Evolutionary conservation across 2,888 invertebrate genomes (phyloP), one percentile per base, ranked within the genome.

Genomic region (Oligia latruncula): DNA sequence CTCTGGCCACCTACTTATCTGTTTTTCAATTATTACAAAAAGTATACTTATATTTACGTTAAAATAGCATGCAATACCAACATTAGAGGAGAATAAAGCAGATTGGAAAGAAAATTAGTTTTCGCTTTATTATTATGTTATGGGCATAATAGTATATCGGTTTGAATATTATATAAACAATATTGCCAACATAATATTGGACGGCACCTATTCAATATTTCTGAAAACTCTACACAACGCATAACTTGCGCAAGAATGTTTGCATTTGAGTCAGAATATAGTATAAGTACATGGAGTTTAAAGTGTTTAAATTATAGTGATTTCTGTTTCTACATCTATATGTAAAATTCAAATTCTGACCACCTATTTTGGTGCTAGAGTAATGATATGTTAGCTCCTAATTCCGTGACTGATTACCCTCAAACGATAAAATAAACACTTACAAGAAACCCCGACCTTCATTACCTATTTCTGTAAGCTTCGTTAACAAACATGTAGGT

Each of bases 321-420:
- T 40, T 4, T 20, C 29, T 20, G 11, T 29, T 67, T 49, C 49
- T 49, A 49, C 17, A 0, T 40, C 40, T 40, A 40, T 40, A 40
- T 40, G 0, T 40, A 40, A 40, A 40, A 40, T 40, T 40, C 40
- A 40, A 40, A 40, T 4, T 40, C 40, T 6, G 70, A 77, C 2
- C 15, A 15, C 76, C 64, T 66, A 70, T 4, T 67, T 67, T 83
- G 62, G 35, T 74, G 65, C 20, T n/a, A 6, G n/a, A 60, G 29
- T 84, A 84, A 88, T 86, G 55, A 78, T 77, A 88, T 78, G 71
- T 81, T 89, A 83, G 77, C 80, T 82, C n/a, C 81, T 67, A 80
- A 85, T 85, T 87, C 75, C 72, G 71, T 88, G 83, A 89, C 81
- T 86, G 86, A 89, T 88, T 87, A 83, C 76, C 73, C 49, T 35